phyloP scores from a whole-genome alignment of 2,113 vertebrate species.

The Podiceps cristatus region DNA sequence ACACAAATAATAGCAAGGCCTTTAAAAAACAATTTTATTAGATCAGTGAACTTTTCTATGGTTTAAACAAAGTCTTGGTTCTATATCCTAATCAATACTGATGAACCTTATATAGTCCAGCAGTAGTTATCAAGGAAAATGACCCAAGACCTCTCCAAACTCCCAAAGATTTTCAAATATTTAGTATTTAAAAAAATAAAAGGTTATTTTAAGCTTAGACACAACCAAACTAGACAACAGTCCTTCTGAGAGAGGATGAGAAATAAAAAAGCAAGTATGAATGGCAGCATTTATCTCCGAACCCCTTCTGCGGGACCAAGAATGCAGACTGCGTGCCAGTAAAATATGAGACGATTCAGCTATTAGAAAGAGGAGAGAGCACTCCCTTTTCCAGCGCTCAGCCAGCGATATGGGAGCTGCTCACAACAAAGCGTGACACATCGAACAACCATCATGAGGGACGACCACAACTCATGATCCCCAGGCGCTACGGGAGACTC shows the following conservation, averaged over 20 bases:
- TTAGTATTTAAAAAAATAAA: background rate
- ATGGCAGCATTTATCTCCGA: slow-evolving; percentile 18
- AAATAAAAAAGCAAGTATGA: slow-evolving; percentile 2
- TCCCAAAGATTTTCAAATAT: background rate
- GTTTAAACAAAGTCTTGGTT: background rate
- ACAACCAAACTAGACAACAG: background rate
- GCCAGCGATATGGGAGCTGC: background rate
- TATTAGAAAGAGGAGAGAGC: background rate
- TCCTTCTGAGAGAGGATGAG: background rate
- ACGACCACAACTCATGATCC: background rate
- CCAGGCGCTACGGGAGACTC: background rate
- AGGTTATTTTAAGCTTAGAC: slow-evolving; percentile 25
- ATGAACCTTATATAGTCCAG: background rate
- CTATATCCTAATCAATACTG: background rate
- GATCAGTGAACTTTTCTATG: background rate
- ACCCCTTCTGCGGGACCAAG: background rate
- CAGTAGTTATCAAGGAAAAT: background rate
- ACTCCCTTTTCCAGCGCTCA: background rate
- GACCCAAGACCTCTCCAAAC: background rate
- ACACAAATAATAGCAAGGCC: background rate
- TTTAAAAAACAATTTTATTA: background rate
- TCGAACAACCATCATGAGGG: fast-evolving
- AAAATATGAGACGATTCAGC: background rate
- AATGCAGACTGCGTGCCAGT: slow-evolving; percentile 20
- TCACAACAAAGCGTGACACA: background rate